Evolutionary conservation across 2,797 vertebrate species (phyloP), one percentile per base, ranked within the genome.

Genomic region (Alauda arvensis): DNA sequence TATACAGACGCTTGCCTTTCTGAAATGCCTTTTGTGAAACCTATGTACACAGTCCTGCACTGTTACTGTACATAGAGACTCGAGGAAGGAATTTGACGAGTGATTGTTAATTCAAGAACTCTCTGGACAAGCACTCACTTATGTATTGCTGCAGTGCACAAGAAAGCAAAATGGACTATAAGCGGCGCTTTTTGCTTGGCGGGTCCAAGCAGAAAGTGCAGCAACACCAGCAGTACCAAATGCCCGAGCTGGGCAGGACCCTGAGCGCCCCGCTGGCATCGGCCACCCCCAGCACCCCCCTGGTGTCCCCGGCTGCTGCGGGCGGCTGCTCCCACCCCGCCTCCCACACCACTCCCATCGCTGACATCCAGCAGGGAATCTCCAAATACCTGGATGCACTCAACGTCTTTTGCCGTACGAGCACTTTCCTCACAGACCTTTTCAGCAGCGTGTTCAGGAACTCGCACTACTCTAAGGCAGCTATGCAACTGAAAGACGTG

Each of bases 131-230:
- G 87, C 86, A 85, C 82, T 96, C 97, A 98, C 99, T 96, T 98
- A 99, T 99, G 99, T 99, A 99, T 99, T 99, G 99, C 99, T 99
- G 99, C 95, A 99, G 98, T 96, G 98, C 98, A 67, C 99, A 99
- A 96, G 99, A 99, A 98, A 98, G 97, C 98, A 99, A 99, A 97
- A 99, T 99, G 99, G 99, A 99, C 99, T 99, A 99, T 82, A 99
- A 99, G 97, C 98, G 99, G 97, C 98, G 99, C 98, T 99, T 99
- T 97, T 98, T 99, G 99, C 99, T 99, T 98, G 99, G 99, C 99
- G 99, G 99, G 99, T 99, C 99, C 98, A 99, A 99, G 99, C 99
- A 99, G 97, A 99, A 99, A 97, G 99, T 98, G 96, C 99, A 99
- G 96, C 99, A 99, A 98, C 99, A 99, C 98, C 99, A 99, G 98